These are phyloP conservation scores for Dolichomitus sp. DNA, from an alignment of 2,888 invertebrate species.

Conservation along the genomic window DNA sequence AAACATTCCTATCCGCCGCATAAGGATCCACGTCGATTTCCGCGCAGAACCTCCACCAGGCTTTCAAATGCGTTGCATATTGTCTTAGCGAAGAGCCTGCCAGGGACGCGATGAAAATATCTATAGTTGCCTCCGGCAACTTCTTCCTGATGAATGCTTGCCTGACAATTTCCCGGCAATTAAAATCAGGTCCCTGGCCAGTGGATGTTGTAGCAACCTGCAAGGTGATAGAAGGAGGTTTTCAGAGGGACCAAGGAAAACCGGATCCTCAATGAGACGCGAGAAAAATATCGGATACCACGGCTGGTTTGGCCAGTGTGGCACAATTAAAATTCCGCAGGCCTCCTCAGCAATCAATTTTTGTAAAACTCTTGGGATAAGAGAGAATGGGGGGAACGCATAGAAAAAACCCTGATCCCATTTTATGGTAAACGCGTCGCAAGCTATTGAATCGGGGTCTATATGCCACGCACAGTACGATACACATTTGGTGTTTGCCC, in stretches of 20 bases:
- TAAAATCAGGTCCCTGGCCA: too few species aligned
- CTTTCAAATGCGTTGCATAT: neutral
- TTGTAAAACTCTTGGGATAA: conserved; percentile 62
- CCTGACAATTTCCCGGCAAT: too few species aligned
- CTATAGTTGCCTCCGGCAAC: conserved; percentile 20
- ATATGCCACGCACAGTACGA: conserved; percentile 62
- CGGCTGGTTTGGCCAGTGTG: conserved; percentile 49
- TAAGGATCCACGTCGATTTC: conserved; percentile 7
- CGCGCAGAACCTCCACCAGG: neutral
- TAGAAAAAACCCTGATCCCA: conserved; percentile 64
- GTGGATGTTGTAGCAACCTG: neutral
- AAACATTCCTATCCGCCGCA: neutral
- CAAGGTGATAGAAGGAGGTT: neutral
- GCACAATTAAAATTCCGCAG: conserved; percentile 46
- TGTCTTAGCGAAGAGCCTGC: conserved; percentile 20
- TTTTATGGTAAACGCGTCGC: conserved; percentile 61
- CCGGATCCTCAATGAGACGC: conserved; percentile 24
- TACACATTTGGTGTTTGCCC: conserved; percentile 32
- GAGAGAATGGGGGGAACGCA: conserved; percentile 69
- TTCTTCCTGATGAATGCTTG: neutral
- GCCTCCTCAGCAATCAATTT: conserved; percentile 55
- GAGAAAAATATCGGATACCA: conserved; percentile 52
- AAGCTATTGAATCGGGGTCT: conserved; percentile 52
- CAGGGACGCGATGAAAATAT: conserved; percentile 53
- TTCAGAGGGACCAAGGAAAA: neutral